Conservation (phyloP, 2,113 vertebrate genomes). For the Acrocephalus kingi region DNA sequence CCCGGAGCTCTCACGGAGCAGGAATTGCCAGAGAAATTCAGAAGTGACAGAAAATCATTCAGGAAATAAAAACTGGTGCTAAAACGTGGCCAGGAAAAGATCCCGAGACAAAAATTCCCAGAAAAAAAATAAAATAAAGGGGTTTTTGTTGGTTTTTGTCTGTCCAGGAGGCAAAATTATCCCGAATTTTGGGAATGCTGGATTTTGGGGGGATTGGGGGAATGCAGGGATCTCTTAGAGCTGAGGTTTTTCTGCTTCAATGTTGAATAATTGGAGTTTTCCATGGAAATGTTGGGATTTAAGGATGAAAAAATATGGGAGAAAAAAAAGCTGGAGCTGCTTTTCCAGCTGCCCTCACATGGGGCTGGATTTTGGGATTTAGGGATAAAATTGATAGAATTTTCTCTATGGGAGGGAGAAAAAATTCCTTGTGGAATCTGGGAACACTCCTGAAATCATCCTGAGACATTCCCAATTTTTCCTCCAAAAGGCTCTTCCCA, state of each 20-base stretch:
- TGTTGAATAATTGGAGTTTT: background rate
- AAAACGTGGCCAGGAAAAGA: constrained; percentile 34
- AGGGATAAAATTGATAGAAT: too few relatives aligned
- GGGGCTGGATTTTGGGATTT: background rate
- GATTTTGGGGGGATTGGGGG: background rate
- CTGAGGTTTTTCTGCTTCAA: rapidly evolving
- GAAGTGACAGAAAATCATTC: too few relatives aligned
- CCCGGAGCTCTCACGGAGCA: too few relatives aligned
- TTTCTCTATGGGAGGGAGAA: too few relatives aligned
- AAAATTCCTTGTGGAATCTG: too few relatives aligned
- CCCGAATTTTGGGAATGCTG: background rate
- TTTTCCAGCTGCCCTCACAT: background rate
- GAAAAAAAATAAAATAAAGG: constrained; percentile 21
- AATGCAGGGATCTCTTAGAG: background rate
- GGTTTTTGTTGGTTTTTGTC: constrained; percentile 45
- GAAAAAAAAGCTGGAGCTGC: background rate
- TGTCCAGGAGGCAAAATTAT: constrained; percentile 36
- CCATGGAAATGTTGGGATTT: background rate
- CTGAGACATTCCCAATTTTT: background rate
- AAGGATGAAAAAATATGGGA: rapidly evolving
- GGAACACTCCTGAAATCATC: background rate
- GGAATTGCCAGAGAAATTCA: too few relatives aligned
- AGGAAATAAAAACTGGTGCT: too few relatives aligned
- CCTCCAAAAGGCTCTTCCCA: background rate
- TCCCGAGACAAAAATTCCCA: constrained; percentile 59